Evolutionary conservation across 2,797 vertebrate species (phyloP).

Genomic region (Vireo griseus): DNA sequence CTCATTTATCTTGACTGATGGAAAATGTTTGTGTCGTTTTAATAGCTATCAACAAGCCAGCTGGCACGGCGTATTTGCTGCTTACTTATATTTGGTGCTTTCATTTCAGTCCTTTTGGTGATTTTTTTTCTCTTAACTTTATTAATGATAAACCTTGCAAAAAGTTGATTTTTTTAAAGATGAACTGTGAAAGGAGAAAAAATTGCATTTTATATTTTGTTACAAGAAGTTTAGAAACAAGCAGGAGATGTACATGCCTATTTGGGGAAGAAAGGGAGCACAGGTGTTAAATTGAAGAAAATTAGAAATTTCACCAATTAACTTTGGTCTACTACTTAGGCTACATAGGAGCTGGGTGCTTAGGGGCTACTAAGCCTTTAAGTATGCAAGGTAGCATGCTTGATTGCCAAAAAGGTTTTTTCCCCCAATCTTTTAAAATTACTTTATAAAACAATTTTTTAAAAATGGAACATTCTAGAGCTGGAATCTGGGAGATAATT

Average conservation of each 20-base stretch:
- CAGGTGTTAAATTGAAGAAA: background rate
- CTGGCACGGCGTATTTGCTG: background rate
- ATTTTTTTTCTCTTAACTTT: background rate
- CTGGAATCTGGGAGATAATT: background rate
- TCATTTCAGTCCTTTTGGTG: background rate
- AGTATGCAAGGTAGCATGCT: background rate
- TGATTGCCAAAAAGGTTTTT: background rate
- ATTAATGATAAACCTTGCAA: background rate
- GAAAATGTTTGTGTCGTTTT: background rate
- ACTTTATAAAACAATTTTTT: background rate
- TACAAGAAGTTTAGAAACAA: background rate
- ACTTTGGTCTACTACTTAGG: background rate
- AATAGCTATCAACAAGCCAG: background rate
- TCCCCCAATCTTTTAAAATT: background rate
- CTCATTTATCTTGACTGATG: background rate
- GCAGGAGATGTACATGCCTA: background rate
- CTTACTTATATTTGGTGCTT: background rate
- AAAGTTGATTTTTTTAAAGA: background rate
- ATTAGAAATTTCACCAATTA: background rate
- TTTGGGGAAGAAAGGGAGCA: background rate
- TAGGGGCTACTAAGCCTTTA: background rate
- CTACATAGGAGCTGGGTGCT: background rate
- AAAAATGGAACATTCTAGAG: background rate
- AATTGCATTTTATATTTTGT: background rate
- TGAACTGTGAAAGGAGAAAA: background rate